These are phyloP conservation scores for Paraescarpia echinospica DNA, from an alignment of 1,140 invertebrate species.

Conservation along the genomic window DNA sequence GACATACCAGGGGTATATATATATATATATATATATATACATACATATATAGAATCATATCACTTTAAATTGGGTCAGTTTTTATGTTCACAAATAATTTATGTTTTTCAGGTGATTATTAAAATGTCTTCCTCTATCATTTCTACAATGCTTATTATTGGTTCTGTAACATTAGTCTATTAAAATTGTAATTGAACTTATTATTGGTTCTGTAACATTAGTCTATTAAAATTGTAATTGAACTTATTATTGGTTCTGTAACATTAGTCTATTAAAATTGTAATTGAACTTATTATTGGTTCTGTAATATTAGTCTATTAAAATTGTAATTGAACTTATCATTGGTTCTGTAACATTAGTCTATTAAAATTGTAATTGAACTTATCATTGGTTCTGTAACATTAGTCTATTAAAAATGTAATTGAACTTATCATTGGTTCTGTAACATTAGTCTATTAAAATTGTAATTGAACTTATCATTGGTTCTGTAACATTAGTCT, in stretches of 20 bases:
- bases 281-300: constrained; percentile 25
- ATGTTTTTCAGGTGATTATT: too few species aligned
- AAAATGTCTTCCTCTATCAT: too few species aligned
- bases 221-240: background rate
- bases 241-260: constrained; percentile 24
- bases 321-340: constrained; percentile 20
- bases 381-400: constrained; percentile 33
- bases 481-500: constrained; percentile 25
- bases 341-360: constrained; percentile 27
- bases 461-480: constrained; percentile 23
- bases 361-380: background rate
- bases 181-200: constrained; percentile 17
- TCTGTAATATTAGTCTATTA: background rate
- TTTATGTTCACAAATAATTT: too few species aligned
- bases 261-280: background rate
- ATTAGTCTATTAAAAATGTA: background rate
- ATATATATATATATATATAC: too few species aligned
- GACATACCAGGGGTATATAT: too few species aligned
- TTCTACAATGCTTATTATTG: too few species aligned
- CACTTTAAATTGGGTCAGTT: too few species aligned
- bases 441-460: constrained; percentile 12
- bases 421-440: constrained; percentile 30
- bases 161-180: background rate
- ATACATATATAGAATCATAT: too few species aligned
- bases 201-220: background rate